Conservation (phyloP, 2,888 invertebrate genomes). For the Rhogogaster chlorosoma region DNA sequence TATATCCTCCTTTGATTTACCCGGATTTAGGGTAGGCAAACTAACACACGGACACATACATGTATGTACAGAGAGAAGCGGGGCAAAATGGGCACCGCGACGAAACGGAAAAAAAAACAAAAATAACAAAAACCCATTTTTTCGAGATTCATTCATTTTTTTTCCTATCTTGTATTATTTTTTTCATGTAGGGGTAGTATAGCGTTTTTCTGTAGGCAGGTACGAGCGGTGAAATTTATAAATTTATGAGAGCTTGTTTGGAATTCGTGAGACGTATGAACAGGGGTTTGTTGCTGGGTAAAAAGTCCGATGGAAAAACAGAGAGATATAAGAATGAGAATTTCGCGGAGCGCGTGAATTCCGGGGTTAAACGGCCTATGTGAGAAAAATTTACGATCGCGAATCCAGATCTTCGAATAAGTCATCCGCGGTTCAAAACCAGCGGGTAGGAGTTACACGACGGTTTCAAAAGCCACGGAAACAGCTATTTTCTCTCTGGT, state of each 20-base stretch:
- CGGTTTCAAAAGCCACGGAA: neutral
- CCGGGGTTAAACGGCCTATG: neutral
- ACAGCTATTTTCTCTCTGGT: neutral
- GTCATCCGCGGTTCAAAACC: neutral
- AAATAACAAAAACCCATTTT: too few species aligned
- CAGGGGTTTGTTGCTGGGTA: constrained; percentile 2
- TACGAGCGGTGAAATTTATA: neutral
- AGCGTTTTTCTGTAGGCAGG: neutral
- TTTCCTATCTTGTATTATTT: too few species aligned
- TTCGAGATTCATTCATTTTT: too few species aligned
- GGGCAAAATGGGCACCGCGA: too few species aligned
- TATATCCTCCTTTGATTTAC: neutral
- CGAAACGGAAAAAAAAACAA: too few species aligned
- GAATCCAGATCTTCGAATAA: neutral
- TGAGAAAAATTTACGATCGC: neutral
- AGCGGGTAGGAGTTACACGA: neutral
- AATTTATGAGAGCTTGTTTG: constrained; percentile 5
- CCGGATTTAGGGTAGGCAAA: neutral
- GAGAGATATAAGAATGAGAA: constrained; percentile 32
- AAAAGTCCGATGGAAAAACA: constrained; percentile 28
- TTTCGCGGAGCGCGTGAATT: constrained; percentile 22
- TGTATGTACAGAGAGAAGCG: too few species aligned
- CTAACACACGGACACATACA: neutral
- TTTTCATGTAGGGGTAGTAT: neutral
- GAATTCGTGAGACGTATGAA: neutral